Conservation (phyloP, 2,113 vertebrate species). For the Pelobates fuscus region DNA sequence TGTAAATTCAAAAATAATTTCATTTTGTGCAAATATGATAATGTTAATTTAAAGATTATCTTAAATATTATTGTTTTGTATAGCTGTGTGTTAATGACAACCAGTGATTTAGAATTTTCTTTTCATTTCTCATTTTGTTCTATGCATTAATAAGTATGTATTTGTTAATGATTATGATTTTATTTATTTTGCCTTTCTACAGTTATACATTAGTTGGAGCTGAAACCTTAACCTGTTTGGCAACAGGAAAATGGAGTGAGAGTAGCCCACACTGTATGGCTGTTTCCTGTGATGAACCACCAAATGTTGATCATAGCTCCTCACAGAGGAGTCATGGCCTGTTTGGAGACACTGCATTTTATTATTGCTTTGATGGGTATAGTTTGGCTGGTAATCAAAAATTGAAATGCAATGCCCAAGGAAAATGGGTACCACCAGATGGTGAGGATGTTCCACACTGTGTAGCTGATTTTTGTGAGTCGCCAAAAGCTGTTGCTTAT, state of each 20-base stretch:
- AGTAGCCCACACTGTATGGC: slow-evolving; percentile 86
- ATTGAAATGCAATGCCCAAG: slow-evolving; percentile 87
- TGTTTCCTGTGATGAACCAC: slow-evolving; percentile 90
- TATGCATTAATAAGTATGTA: too few relatives aligned
- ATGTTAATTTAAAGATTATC: too few relatives aligned
- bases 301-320: slow-evolving; percentile 85
- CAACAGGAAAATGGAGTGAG: slow-evolving; percentile 81
- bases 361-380: slow-evolving; percentile 93
- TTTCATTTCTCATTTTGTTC: too few relatives aligned
- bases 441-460: slow-evolving; percentile 79
- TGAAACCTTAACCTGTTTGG: slow-evolving; percentile 81
- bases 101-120: too few relatives aligned
- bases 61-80: too few relatives aligned
- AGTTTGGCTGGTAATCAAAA: slow-evolving; percentile 85
- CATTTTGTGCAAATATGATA: too few relatives aligned
- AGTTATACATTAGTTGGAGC: slow-evolving; percentile 89
- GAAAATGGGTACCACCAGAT: slow-evolving; percentile 85
- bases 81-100: too few relatives aligned
- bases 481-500: slow-evolving; percentile 78
- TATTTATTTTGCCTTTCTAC: slow-evolving; percentile 26
- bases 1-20: too few relatives aligned
- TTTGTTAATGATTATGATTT: too few relatives aligned
- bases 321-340: slow-evolving; percentile 87
- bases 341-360: slow-evolving; percentile 88
- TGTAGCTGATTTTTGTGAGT: slow-evolving; percentile 92